Evolutionary conservation across 2,888 invertebrate species (phyloP).

Genomic region (Melitaea athalia): DNA sequence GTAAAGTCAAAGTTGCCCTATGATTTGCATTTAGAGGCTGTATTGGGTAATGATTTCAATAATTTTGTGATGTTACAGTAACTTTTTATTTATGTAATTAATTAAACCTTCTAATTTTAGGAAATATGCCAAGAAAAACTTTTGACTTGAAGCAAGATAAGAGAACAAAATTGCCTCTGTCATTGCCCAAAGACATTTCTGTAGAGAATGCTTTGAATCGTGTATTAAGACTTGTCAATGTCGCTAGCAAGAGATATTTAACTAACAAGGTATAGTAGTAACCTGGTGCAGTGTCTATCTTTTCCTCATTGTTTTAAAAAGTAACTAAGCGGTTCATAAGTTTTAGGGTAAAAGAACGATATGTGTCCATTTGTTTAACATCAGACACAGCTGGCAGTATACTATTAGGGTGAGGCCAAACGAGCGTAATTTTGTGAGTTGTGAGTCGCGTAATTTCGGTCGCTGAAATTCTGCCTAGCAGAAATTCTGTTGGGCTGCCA

Average conservation of each 20-base stretch:
- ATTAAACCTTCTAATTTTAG: slow-evolving; percentile 48
- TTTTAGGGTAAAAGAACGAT: too few species aligned
- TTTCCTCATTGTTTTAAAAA: too few species aligned
- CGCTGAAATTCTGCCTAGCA: too few species aligned
- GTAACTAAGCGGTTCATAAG: too few species aligned
- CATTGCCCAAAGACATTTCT: slow-evolving; percentile 80
- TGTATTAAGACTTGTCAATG: slow-evolving; percentile 93
- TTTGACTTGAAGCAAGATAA: slow-evolving; percentile 83
- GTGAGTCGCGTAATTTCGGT: too few species aligned
- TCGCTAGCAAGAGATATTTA: slow-evolving; percentile 96
- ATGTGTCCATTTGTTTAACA: too few species aligned
- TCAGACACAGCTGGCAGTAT: too few species aligned
- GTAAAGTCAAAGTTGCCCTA: slow-evolving; percentile 85
- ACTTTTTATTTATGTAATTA: slow-evolving; percentile 16
- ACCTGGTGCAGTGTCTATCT: too few species aligned
- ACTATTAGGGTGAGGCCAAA: too few species aligned
- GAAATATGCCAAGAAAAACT: slow-evolving; percentile 80
- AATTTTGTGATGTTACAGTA: not conserved
- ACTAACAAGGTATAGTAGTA: slow-evolving; percentile 89
- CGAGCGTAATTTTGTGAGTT: too few species aligned
- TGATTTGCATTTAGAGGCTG: slow-evolving; percentile 93
- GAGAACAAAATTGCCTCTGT: slow-evolving; percentile 74
- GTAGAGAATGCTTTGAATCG: slow-evolving; percentile 87
- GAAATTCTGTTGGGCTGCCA: too few species aligned
- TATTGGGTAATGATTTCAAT: slow-evolving; percentile 83